phyloP scores from a whole-genome alignment of 2,113 vertebrate species.

The Tonatia bakeri region DNA sequence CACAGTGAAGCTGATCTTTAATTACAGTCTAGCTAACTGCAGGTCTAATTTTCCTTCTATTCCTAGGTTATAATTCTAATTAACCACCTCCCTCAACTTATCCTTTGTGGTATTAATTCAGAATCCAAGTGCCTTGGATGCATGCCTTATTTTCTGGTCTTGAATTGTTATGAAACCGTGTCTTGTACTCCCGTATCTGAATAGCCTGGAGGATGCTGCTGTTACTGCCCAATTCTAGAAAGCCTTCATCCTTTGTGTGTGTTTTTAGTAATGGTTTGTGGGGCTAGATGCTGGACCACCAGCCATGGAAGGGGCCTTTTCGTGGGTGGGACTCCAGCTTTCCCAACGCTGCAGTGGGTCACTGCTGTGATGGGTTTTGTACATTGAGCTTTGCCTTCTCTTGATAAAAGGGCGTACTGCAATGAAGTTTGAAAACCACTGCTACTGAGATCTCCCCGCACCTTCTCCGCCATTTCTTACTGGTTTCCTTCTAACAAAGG shows the following conservation, averaged over 20 bases:
- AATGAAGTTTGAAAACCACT: not conserved
- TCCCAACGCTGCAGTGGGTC: not conserved
- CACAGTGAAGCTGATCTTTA: not conserved
- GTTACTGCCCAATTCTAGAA: not conserved
- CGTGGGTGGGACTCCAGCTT: not conserved
- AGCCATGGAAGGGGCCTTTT: not conserved
- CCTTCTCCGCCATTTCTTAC: not conserved
- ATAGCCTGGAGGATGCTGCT: not conserved
- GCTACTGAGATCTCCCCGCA: not conserved
- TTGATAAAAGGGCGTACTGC: not conserved
- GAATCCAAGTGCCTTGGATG: not conserved
- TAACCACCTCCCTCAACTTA: not conserved
- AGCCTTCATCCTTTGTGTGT: not conserved
- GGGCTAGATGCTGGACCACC: not conserved
- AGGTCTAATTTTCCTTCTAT: not conserved
- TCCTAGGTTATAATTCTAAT: not conserved
- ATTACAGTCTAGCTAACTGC: not conserved
- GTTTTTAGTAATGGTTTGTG: not conserved
- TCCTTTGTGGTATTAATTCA: not conserved
- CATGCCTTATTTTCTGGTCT: not conserved
- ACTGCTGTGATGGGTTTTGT: not conserved
- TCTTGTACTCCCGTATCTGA: not conserved
- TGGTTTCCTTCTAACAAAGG: not conserved
- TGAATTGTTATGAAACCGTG: not conserved
- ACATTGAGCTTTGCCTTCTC: not conserved